phyloP scores from a whole-genome alignment of 2,888 invertebrate species.

The Adelognathus sp. region DNA sequence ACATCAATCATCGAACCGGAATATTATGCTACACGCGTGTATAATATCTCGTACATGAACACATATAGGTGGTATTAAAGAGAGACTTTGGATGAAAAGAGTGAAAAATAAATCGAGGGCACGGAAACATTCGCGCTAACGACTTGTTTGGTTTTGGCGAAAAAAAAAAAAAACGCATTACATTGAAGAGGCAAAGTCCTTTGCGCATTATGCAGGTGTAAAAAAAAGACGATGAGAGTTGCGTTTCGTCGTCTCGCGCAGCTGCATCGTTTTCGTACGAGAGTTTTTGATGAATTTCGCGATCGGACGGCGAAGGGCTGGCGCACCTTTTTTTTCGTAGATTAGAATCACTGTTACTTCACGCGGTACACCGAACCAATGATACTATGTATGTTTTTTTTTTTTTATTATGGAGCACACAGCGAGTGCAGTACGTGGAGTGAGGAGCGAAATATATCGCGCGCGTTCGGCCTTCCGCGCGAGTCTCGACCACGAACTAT shows the following conservation, averaged over 20 bases:
- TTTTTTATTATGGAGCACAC: too few relatives aligned
- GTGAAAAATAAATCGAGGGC: slow-evolving; percentile 2
- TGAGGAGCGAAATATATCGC: slow-evolving; percentile 18
- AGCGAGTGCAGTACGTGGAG: slow-evolving; percentile 1
- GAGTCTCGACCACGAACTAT: slow-evolving; percentile 63
- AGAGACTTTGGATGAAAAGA: neutral
- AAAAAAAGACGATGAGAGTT: slow-evolving; percentile 6
- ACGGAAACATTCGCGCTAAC: slow-evolving; percentile 45
- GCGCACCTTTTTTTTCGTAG: neutral
- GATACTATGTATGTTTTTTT: slow-evolving; percentile 6
- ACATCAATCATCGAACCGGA: slow-evolving; percentile 53
- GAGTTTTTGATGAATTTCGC: slow-evolving; percentile 21
- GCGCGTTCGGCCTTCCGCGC: slow-evolving; percentile 40
- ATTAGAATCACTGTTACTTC: neutral
- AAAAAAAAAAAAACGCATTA: slow-evolving; percentile 18
- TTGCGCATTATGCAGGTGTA: slow-evolving; percentile 40
- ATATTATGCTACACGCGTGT: slow-evolving; percentile 13
- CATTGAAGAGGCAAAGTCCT: slow-evolving; percentile 30
- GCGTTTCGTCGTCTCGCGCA: slow-evolving; percentile 36
- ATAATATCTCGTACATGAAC: neutral
- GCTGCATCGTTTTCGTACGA: slow-evolving; percentile 34
- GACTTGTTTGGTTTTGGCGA: slow-evolving; percentile 55
- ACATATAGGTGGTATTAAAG: slow-evolving; percentile 15
- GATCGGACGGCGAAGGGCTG: slow-evolving; percentile 18
- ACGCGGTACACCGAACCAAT: neutral